Conservation (phyloP, 2,797 vertebrate genomes). For the Chelon auratus region DNA sequence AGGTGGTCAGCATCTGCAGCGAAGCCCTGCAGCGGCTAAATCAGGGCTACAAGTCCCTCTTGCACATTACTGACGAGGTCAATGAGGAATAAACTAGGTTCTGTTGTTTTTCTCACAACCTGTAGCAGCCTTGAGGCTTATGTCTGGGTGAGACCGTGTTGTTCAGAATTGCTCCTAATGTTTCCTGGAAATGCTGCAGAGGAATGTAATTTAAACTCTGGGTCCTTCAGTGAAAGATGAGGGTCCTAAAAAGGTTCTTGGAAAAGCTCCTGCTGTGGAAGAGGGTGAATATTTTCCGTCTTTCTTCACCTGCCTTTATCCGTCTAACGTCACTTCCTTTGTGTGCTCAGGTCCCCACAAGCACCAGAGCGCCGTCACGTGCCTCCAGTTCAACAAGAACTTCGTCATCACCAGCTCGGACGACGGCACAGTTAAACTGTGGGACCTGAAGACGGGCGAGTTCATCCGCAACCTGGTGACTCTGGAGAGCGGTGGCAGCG, state of each 20-base stretch:
- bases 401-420: slow-evolving; percentile 99
- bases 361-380: slow-evolving; percentile 99
- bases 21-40: neutral
- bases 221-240: neutral
- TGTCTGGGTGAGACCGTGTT: slow-evolving; percentile 9
- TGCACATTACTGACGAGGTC: too few species aligned
- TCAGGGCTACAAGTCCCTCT: too few species aligned
- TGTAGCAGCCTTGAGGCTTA: neutral
- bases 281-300: neutral
- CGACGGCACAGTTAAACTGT: slow-evolving; percentile 98
- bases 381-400: slow-evolving; percentile 99
- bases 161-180: neutral
- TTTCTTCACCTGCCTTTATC: neutral
- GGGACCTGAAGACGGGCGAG: slow-evolving; percentile 99
- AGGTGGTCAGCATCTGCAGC: neutral
- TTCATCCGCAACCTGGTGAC: slow-evolving; percentile 99
- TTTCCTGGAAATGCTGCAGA: neutral
- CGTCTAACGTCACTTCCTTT: slow-evolving; percentile 13
- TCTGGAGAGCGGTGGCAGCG: slow-evolving; percentile 99
- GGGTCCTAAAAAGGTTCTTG: neutral
- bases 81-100: neutral
- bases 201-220: neutral
- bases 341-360: slow-evolving; percentile 93
- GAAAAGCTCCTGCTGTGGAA: neutral
- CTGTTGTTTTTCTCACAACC: neutral